Evolutionary conservation across 2,888 invertebrate genomes (phyloP).

Genomic region (Synanthedon myopaeformis): DNA sequence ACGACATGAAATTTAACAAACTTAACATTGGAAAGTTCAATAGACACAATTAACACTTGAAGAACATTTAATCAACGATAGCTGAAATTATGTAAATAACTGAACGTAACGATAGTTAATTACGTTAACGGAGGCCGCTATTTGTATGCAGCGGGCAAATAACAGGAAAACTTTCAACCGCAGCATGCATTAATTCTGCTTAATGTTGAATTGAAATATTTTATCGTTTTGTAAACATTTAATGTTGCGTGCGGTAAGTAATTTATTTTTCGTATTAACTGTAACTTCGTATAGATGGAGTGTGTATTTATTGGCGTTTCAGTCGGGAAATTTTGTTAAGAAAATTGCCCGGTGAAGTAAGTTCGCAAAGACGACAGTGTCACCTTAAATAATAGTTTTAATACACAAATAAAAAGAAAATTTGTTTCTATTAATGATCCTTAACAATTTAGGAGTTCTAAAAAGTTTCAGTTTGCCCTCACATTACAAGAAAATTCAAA

Average conservation of each 20-base stretch:
- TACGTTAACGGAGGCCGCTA: slow-evolving; percentile 17
- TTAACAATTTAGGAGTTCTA: too few species aligned
- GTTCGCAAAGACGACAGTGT: too few species aligned
- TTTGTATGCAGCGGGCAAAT: slow-evolving; percentile 20
- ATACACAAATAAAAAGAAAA: too few species aligned
- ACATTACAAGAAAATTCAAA: too few species aligned
- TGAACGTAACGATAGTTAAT: slow-evolving; percentile 11
- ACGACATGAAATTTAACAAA: too few species aligned
- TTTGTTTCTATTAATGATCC: too few species aligned
- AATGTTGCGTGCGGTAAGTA: not conserved
- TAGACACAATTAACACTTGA: not conserved
- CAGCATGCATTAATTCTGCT: slow-evolving; percentile 23
- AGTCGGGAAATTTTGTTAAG: too few species aligned
- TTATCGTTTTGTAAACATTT: slow-evolving; percentile 1
- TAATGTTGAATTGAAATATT: slow-evolving; percentile 18
- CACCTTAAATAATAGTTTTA: too few species aligned
- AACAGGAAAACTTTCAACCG: slow-evolving; percentile 23
- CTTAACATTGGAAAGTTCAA: too few species aligned
- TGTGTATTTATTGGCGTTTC: too few species aligned
- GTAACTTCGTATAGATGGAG: not conserved
- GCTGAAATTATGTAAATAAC: not conserved
- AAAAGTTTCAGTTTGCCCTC: too few species aligned
- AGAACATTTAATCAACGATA: not conserved
- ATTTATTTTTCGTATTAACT: not conserved
- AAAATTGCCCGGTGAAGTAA: too few species aligned